Evolutionary conservation across 2,113 vertebrate genomes (phyloP).

Genomic region (Patagioenas fasciata): DNA sequence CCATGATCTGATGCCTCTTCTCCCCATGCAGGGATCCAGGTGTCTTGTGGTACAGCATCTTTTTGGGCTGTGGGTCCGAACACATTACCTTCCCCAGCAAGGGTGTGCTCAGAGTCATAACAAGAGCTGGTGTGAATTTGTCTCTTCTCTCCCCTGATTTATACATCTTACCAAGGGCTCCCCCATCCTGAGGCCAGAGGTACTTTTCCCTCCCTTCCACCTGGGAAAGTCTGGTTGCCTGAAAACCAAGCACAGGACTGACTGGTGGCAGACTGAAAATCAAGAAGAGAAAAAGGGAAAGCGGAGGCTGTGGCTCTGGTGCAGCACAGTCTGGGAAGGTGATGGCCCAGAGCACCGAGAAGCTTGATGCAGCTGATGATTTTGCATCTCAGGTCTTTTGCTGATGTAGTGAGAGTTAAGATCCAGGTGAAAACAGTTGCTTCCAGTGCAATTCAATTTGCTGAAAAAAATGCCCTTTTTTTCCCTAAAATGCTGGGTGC

Average conservation of each 20-base stretch:
- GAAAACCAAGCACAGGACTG: background rate
- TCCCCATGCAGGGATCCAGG: background rate
- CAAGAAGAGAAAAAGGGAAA: background rate
- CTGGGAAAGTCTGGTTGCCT: background rate
- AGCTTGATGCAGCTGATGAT: background rate
- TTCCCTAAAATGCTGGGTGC: background rate
- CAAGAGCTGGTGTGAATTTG: background rate
- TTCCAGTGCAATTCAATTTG: background rate
- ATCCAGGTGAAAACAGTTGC: background rate
- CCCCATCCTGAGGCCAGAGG: background rate
- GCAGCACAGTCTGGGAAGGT: background rate
- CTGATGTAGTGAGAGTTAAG: background rate
- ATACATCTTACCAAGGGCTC: background rate
- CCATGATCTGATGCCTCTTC: background rate
- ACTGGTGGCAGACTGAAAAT: background rate
- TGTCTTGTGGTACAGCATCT: background rate
- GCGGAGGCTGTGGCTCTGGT: background rate
- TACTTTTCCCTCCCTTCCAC: background rate
- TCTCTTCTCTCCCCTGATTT: background rate
- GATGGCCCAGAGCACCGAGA: background rate
- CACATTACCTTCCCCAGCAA: rapidly evolving
- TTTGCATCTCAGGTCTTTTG: background rate
- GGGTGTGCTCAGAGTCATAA: background rate
- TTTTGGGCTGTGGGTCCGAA: background rate
- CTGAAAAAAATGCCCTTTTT: background rate